phyloP scores from a whole-genome alignment of 2,113 vertebrate species.

The Notothenia rossii region DNA sequence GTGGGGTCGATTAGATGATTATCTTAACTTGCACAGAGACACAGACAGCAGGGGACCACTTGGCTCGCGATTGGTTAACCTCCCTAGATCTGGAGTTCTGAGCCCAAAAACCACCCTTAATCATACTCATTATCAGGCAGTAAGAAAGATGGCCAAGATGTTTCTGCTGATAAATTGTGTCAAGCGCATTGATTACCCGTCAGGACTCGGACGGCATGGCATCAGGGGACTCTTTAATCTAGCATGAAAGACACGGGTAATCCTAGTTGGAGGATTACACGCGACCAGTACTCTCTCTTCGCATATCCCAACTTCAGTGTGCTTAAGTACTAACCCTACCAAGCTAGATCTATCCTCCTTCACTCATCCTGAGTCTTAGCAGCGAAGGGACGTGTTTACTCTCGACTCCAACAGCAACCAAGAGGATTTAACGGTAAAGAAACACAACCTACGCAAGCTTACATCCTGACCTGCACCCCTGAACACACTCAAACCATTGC shows the following conservation, averaged over 20 bases:
- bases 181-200: slow-evolving; percentile 46
- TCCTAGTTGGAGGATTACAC: slow-evolving; percentile 74
- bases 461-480: slow-evolving; percentile 43
- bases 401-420: slow-evolving; percentile 38
- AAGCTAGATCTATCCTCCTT: slow-evolving; percentile 51
- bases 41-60: slow-evolving; percentile 27
- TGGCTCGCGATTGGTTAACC: slow-evolving; percentile 41
- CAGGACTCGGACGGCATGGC: slow-evolving; percentile 41
- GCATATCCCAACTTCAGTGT: slow-evolving; percentile 57
- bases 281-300: slow-evolving; percentile 51
- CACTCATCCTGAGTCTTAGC: slow-evolving; percentile 64
- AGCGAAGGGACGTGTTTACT: slow-evolving; percentile 55
- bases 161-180: slow-evolving; percentile 40
- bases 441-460: slow-evolving; percentile 47
- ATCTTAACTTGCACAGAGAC: slow-evolving; percentile 48
- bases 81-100: slow-evolving; percentile 25
- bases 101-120: slow-evolving; percentile 7
- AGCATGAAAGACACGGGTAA: slow-evolving; percentile 76
- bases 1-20: slow-evolving; percentile 48
- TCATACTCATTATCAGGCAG: slow-evolving; percentile 25
- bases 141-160: slow-evolving; percentile 33
- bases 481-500: slow-evolving; percentile 17
- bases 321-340: slow-evolving; percentile 68
- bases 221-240: slow-evolving; percentile 74
- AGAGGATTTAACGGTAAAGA: slow-evolving; percentile 65